Percentiles rank a stretch among this genome's conserved stretches.
Evolutionary conservation across 2,888 invertebrate species (phyloP).

Genomic region (Cyaniris semiargus): DNA sequence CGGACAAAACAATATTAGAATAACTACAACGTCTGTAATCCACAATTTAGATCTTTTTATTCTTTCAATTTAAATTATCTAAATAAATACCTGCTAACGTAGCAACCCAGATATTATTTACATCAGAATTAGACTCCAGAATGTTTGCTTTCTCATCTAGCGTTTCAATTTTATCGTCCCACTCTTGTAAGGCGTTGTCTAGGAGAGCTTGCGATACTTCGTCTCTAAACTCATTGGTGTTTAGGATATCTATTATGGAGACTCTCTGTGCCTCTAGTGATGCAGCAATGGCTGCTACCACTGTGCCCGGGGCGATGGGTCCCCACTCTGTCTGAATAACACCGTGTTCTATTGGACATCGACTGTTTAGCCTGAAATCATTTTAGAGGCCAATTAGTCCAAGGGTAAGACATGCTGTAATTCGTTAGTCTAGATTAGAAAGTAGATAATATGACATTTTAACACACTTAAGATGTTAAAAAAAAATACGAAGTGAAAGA

Average conservation of each 20-base stretch:
- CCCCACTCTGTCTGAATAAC: constrained; percentile 83
- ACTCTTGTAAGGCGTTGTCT: constrained; percentile 62
- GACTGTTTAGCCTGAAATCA: constrained; percentile 61
- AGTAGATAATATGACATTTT: no score
- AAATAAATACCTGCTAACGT: constrained; percentile 83
- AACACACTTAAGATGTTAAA: no score
- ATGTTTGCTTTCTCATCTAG: constrained; percentile 46
- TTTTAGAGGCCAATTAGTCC: no score
- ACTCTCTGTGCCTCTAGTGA: constrained; percentile 82
- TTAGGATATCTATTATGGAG: constrained; percentile 69
- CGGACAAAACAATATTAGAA: no score
- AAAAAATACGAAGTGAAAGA: no score
- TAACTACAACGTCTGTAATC: no score
- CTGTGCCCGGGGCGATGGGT: constrained; percentile 79
- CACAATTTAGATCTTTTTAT: no score
- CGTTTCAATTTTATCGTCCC: constrained; percentile 63
- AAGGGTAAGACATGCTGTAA: no score
- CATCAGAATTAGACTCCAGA: constrained; percentile 45
- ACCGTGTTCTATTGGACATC: constrained; percentile 84
- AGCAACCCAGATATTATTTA: constrained; percentile 82
- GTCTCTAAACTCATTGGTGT: constrained; percentile 63
- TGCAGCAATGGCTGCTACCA: constrained; percentile 82
- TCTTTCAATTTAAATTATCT: no score
- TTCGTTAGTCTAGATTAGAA: no score
- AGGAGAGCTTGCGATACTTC: constrained; percentile 65